phyloP scores from a whole-genome alignment of 2,797 vertebrate species.

The Benthosema pterotum region DNA sequence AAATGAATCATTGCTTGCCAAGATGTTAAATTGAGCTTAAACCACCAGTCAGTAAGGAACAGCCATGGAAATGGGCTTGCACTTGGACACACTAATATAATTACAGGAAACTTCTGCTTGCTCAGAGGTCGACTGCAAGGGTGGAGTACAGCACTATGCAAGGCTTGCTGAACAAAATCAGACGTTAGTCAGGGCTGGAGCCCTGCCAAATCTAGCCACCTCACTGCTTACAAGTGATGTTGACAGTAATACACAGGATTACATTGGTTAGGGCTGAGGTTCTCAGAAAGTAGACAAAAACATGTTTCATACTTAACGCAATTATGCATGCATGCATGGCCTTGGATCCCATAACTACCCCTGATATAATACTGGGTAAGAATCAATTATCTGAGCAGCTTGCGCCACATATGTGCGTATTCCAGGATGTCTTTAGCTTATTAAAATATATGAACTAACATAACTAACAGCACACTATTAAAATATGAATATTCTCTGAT shows the following conservation, averaged over 20 bases:
- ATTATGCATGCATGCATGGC: slow-evolving; percentile 5
- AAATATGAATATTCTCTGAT: too few relatives aligned
- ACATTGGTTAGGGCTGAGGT: slow-evolving; percentile 7
- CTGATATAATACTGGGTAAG: too few relatives aligned
- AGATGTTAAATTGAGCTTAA: slow-evolving; percentile 46
- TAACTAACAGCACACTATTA: too few relatives aligned
- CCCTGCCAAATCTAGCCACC: slow-evolving; percentile 25
- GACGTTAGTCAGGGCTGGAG: slow-evolving; percentile 39
- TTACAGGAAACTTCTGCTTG: slow-evolving; percentile 72
- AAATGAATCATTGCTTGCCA: slow-evolving; percentile 49
- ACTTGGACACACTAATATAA: slow-evolving; percentile 71
- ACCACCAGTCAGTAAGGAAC: slow-evolving; percentile 29
- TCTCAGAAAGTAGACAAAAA: slow-evolving; percentile 7
- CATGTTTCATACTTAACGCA: slow-evolving; percentile 8
- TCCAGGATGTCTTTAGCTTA: too few relatives aligned
- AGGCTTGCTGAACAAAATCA: slow-evolving; percentile 43
- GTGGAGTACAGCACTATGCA: slow-evolving; percentile 26
- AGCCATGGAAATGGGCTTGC: slow-evolving; percentile 32
- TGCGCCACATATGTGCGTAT: too few relatives aligned
- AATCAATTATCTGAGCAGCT: too few relatives aligned
- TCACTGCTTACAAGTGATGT: slow-evolving; percentile 34
- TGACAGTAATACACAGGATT: slow-evolving; percentile 46
- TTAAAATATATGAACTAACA: too few relatives aligned
- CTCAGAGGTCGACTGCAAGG: slow-evolving; percentile 61
- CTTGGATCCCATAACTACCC: neutral